Evolutionary conservation across 2,113 vertebrate species (phyloP), one percentile per base, ranked within the genome.

Genomic region (Cololabis saira): DNA sequence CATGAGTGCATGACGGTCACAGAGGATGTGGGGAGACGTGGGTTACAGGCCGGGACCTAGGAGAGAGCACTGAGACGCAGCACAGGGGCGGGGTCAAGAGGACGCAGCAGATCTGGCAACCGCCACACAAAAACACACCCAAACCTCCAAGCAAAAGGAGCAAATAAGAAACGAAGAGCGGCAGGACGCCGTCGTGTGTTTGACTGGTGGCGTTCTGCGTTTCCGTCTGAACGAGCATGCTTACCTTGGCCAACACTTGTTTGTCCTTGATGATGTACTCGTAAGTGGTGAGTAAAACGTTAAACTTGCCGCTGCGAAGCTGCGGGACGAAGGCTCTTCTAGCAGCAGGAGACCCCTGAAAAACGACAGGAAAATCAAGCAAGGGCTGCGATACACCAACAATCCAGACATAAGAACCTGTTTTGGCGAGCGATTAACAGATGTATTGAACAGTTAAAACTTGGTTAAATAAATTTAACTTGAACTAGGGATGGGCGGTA

Each of bases 261-360:
- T 99, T 99, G 81, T 99, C 97, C 68, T 99, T 99, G 87, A 99
- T 99, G 88, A 99, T 98, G 78, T 99, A 99, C 60, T 99, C 97
- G 0, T 99, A 99, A 0, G 97, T 99, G 0, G 98, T 99, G 70
- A 99, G 93, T 63, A 99, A 83, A 17, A 99, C 97, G 0, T 99
- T 99, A 90, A 98, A 99, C 47, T 99, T 99, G 9, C 98, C 97
- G 0, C 96, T 99, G 1, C 97, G 95, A 17, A 99, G 94, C 59
- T 95, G 95, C 0, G 97, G 96, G 15, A 99, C 90, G 0, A 99
- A 98, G 0, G 96, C 95, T 14, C 98, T 93, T 3, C 98, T 93
- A 0, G 98, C 98, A 0, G 95, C 95, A 0, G 98, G 97, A 30
- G 98, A 99, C 67, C 98, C 97, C 98, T 98, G 65, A 14, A 44